Percentiles rank a stretch among this genome's conserved stretches.
These are phyloP conservation scores for Eretmocerus hayati DNA, from an alignment of 2,888 invertebrate genomes.

Conservation along the genomic window DNA sequence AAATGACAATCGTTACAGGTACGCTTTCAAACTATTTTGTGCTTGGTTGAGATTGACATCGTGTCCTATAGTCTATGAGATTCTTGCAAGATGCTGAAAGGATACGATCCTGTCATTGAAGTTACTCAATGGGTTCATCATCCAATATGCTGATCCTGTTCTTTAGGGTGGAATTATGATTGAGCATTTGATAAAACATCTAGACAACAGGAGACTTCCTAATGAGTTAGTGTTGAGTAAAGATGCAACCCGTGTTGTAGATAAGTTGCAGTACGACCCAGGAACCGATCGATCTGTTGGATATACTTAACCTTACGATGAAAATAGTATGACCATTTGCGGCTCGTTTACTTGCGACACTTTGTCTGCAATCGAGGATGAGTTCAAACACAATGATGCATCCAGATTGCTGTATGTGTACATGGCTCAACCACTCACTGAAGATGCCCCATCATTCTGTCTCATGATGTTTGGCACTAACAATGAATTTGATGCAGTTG, in stretches of 20 bases:
- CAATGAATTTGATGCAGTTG: conserved; percentile 8
- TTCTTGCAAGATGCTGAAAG: too few relatives aligned
- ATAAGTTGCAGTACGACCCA: conserved; percentile 23
- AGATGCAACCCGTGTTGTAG: conserved; percentile 26
- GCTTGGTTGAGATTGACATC: too few relatives aligned
- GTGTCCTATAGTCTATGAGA: too few relatives aligned
- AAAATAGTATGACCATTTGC: neutral
- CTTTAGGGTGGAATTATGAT: conserved; percentile 28
- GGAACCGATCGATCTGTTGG: conserved; percentile 23
- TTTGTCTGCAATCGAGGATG: neutral
- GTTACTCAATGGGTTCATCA: too few relatives aligned
- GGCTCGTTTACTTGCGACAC: neutral
- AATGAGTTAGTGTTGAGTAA: conserved; percentile 24
- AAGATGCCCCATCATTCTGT: neutral
- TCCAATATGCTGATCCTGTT: neutral
- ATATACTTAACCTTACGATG: conserved; percentile 20
- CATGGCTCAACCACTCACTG: neutral
- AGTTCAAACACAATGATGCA: neutral
- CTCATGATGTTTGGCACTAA: neutral
- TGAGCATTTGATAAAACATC: conserved; percentile 28
- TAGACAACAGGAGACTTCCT: conserved; percentile 19
- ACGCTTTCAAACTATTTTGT: too few relatives aligned
- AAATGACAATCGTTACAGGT: too few relatives aligned
- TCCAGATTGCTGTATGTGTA: neutral
- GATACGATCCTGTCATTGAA: too few relatives aligned